Conservation (phyloP, 2,113 vertebrate genomes). For the Alethe castanea region DNA sequence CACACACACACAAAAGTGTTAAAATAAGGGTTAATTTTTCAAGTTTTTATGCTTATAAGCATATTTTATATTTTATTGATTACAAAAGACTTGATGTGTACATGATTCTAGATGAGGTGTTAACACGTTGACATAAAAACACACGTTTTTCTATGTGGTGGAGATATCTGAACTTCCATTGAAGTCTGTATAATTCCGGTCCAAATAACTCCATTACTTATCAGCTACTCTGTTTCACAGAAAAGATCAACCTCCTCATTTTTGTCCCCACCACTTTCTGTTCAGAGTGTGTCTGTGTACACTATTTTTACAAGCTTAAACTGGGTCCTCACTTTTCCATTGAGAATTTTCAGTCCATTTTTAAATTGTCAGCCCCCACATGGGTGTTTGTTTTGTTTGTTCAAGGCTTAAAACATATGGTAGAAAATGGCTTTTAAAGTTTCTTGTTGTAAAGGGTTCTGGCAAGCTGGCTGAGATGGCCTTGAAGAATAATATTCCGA, state of each 20-base stretch:
- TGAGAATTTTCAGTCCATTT: neutral
- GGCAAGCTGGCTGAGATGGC: neutral
- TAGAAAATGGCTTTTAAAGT: neutral
- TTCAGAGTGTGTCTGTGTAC: neutral
- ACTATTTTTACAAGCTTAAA: neutral
- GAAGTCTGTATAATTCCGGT: neutral
- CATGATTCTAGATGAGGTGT: neutral
- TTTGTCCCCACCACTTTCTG: neutral
- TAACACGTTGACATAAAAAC: neutral
- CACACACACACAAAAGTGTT: accelerated
- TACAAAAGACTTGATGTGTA: neutral
- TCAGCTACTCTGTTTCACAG: neutral
- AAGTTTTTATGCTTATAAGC: neutral
- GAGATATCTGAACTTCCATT: neutral
- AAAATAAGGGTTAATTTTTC: neutral
- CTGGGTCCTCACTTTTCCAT: neutral
- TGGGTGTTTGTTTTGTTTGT: neutral
- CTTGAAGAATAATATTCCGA: neutral
- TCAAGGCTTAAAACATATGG: neutral
- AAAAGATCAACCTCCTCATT: neutral
- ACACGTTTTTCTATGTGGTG: accelerated
- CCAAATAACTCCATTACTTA: neutral
- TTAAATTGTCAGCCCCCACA: neutral
- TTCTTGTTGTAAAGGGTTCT: neutral
- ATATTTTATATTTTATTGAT: neutral